Conservation (phyloP, 2,797 vertebrate genomes). For the Notolabrus celidotus region DNA sequence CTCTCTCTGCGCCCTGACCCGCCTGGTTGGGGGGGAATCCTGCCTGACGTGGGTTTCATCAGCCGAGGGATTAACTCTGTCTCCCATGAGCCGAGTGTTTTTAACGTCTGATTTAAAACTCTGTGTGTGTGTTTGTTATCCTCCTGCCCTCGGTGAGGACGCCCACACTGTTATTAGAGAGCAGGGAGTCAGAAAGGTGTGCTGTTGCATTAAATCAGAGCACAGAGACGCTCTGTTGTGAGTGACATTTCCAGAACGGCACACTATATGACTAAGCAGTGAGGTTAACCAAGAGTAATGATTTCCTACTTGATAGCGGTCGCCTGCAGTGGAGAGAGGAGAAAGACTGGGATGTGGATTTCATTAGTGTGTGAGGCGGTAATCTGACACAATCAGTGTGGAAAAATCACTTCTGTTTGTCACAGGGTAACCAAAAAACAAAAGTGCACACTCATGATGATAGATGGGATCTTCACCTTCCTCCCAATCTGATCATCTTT, state of each 20-base stretch:
- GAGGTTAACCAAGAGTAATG: conserved; percentile 60
- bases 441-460: background rate
- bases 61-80: conserved; percentile 36
- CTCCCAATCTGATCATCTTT: background rate
- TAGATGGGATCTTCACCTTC: background rate
- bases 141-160: conserved; percentile 32
- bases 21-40: conserved; percentile 30
- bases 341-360: conserved; percentile 28
- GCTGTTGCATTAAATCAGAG: conserved; percentile 39
- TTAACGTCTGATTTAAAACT: conserved; percentile 13
- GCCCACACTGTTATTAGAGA: conserved; percentile 33
- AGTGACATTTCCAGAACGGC: conserved; percentile 55
- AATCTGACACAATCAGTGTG: conserved; percentile 9
- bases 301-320: conserved; percentile 42
- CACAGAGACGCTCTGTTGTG: conserved; percentile 30
- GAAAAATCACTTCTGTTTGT: background rate
- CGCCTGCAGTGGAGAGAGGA: conserved; percentile 26
- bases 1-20: conserved; percentile 12
- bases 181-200: conserved; percentile 24
- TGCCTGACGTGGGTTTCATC: conserved; percentile 34
- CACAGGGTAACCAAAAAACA: background rate
- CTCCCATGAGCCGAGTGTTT: conserved; percentile 13
- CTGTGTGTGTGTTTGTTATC: conserved; percentile 32
- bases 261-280: conserved; percentile 46
- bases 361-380: conserved; percentile 12